Conservation (phyloP, 1,140 invertebrate species). For the Drosophila malerkotliana region DNA sequence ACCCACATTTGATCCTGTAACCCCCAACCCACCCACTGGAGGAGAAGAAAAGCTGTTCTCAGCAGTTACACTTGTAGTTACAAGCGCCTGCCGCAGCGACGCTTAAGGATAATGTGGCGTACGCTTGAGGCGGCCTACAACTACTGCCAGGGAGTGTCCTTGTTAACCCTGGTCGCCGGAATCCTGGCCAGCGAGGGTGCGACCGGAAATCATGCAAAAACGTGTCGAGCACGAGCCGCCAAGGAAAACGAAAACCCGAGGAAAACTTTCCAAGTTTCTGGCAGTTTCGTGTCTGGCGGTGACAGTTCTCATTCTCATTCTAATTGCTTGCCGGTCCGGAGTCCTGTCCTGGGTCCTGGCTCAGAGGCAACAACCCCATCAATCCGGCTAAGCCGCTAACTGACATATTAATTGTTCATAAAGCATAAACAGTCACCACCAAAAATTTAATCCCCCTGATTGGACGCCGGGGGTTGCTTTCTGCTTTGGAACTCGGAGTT, state of each 20-base stretch:
- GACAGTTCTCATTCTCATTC: constrained; percentile 61
- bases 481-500: not conserved
- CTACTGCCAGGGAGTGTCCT: constrained; percentile 53
- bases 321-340: constrained; percentile 18
- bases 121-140: constrained; percentile 53
- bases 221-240: constrained; percentile 67
- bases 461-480: constrained; percentile 36
- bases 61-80: constrained; percentile 67
- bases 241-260: constrained; percentile 41
- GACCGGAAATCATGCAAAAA: constrained; percentile 77
- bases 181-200: constrained; percentile 11
- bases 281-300: constrained; percentile 47
- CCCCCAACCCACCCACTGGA: constrained; percentile 6
- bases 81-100: constrained; percentile 60
- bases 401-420: constrained; percentile 65
- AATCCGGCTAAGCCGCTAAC: constrained; percentile 48
- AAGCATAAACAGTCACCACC: constrained; percentile 57
- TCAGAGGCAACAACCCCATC: constrained; percentile 52
- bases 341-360: too few species aligned
- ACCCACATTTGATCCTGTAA: constrained; percentile 22
- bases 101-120: constrained; percentile 76
- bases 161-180: constrained; percentile 30
- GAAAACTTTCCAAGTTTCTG: constrained; percentile 43
- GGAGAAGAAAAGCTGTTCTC: constrained; percentile 48
- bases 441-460: constrained; percentile 25